Evolutionary conservation across 2,888 invertebrate genomes (phyloP).

Genomic region (Epirrita christyi): DNA sequence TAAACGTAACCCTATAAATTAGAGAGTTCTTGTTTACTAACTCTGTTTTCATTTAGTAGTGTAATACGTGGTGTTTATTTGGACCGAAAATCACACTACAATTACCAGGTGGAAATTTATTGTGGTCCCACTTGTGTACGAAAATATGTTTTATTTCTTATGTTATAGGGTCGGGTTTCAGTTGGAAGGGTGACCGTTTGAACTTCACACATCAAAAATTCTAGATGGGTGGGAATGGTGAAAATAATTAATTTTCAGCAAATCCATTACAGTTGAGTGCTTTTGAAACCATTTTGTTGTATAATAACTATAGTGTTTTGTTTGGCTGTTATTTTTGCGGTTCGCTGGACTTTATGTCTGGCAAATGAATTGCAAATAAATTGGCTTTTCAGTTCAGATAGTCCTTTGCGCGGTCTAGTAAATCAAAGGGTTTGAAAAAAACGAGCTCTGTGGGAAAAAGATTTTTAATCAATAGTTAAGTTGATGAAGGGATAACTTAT

Average conservation of each 20-base stretch:
- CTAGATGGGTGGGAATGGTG: slow-evolving; percentile 53
- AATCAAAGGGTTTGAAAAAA: too few relatives aligned
- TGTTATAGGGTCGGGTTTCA: slow-evolving; percentile 36
- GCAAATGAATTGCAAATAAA: neutral
- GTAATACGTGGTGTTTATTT: slow-evolving; percentile 6
- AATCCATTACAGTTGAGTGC: slow-evolving; percentile 70
- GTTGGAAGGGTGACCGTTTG: slow-evolving; percentile 37
- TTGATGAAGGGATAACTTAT: too few relatives aligned
- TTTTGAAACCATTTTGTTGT: slow-evolving; percentile 58
- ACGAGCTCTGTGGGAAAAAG: too few relatives aligned
- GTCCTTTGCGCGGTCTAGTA: neutral
- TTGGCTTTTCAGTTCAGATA: neutral
- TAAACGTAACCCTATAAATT: neutral
- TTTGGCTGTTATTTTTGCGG: slow-evolving; percentile 2
- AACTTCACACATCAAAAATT: slow-evolving; percentile 67
- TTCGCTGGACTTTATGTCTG: slow-evolving; percentile 3
- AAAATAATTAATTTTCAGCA: slow-evolving; percentile 72
- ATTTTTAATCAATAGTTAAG: too few relatives aligned
- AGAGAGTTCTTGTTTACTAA: neutral
- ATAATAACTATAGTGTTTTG: slow-evolving; percentile 47
- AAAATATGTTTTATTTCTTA: slow-evolving; percentile 33
- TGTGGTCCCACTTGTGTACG: slow-evolving; percentile 16
- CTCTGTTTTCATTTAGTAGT: neutral
- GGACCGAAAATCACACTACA: slow-evolving; percentile 17
- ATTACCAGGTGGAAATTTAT: slow-evolving; percentile 19